Base-by-base conservation (phyloP, 2,888 invertebrate genomes). In the Agrotis segetum region DNA sequence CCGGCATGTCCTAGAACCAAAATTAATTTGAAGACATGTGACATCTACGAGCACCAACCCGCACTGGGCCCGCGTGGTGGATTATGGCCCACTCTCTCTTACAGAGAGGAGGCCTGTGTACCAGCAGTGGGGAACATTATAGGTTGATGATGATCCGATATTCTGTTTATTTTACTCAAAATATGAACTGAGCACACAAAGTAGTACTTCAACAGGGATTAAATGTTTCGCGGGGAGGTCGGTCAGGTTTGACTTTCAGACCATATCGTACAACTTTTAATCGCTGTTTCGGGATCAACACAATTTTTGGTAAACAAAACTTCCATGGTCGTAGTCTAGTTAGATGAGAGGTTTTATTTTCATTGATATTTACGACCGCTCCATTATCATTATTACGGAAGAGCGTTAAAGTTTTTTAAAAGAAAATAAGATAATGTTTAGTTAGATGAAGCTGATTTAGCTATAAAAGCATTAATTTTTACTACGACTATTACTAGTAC, bases 181-280 rank as follows among this genome's bases (percentile, higher is more conserved):
- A 75, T 62, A 67, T 53, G 55, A 65, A 56, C 50, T 11, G 19
- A 56, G 47, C 62, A 59, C 44, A 63, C 21, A 64, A 79, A 78
- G 55, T 59, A 16, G 50, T 68, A 63, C 56, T 58, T 34, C n/a
- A 64, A 50, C 56, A 17, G 29, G 63, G 66, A 74, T 83, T 81
- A 75, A 62, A 73, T 79, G 66, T 75, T 74, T 56, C 49, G 68
- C n/a, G 1, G 64, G 68, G 68, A 76, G 83, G 81, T 75, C 77
- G 72, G 67, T 65, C 29, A 55, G 75, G 81, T 77, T 81, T 65
- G 67, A 74, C 60, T 77, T 81, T 24, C 50, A 65, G 53, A 74
- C 55, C 59, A 73, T 71, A 78, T 75, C 63, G 74, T 70, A 29
- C 11, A 84, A 84, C 74, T 80, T 82, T 78, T 80, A 78, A 82